phyloP scores from a whole-genome alignment of 1,140 invertebrate species.

The Neoseiulus cucumeris region DNA sequence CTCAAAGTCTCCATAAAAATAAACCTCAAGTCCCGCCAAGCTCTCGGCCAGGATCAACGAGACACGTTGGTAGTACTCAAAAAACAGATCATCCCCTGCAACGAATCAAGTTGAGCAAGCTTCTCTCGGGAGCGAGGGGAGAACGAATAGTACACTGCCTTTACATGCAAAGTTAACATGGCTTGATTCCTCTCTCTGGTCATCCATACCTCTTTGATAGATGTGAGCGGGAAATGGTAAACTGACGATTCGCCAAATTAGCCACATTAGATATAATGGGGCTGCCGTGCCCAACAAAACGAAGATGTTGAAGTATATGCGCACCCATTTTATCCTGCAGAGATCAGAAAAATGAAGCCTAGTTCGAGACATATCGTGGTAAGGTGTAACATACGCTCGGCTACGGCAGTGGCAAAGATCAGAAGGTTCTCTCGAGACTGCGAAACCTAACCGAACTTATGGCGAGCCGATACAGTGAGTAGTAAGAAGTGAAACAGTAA shows the following conservation, averaged over 20 bases:
- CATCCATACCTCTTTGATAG: background rate
- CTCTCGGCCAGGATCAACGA: background rate
- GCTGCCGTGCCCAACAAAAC: background rate
- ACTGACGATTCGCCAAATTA: background rate
- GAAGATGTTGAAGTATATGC: background rate
- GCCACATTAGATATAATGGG: background rate
- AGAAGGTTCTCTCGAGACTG: too few relatives aligned
- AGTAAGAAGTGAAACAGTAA: too few relatives aligned
- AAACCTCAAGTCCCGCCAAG: background rate
- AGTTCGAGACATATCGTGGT: too few relatives aligned
- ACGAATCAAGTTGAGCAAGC: background rate
- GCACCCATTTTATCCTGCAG: constrained; percentile 1
- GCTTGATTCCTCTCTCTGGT: too few relatives aligned
- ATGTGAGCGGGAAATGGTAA: background rate
- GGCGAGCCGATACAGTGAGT: too few relatives aligned
- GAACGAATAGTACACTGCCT: too few relatives aligned
- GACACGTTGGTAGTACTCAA: background rate
- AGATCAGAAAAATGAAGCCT: background rate
- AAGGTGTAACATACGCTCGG: too few relatives aligned
- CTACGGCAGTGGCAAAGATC: too few relatives aligned
- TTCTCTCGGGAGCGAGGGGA: too few relatives aligned
- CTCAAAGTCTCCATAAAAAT: background rate
- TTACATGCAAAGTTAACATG: too few relatives aligned
- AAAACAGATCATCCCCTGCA: background rate
- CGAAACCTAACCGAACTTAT: too few relatives aligned